Base-by-base conservation (phyloP, 2,113 vertebrate species). In the Pluvialis apricaria region DNA sequence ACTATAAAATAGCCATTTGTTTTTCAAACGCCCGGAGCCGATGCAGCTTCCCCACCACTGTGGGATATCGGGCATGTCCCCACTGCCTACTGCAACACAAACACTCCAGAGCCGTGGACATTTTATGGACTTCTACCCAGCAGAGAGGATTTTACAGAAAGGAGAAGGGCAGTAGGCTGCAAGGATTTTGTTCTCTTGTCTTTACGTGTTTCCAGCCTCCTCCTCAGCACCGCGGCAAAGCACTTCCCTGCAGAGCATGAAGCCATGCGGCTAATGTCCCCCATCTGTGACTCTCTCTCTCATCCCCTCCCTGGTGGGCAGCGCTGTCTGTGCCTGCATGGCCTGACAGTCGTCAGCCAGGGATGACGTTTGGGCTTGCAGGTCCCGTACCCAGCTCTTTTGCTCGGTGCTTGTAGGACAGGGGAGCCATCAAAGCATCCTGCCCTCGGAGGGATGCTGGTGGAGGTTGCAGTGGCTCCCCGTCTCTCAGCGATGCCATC, bases 221-320 rank as follows among this genome's bases (percentile, higher is more conserved):
- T 87, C 77, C 71, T 92, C 71, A 15, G 69, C 38, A 5, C 68
- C 11, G 21, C 21, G 5, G 75, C 75, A n/a, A 57, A 94, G 82
- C 62, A 1, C 83, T 86, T 92, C 68, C 90, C 93, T 80, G 87
- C 25, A 2, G 91, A 82, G 93, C 78, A 45, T 38, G 82, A 90
- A 96, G 87, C 94, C 91, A 55, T 78, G 88, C 25, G 11, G 77
- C 55, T 88, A 73, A 95, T 66, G 64, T 94, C 92, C 88, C 88
- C 91, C 94, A 88, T 94, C 92, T 96, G 95, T 77, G 94, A 42
- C 94, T 88, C 76, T 44, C 84, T 44, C 81, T 31, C 68, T 52
- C 40, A 13, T 83, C 68, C 80, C 47, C 64, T 96, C 82, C 86
- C 80, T 31, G 71, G 62, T 57, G 66, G 79, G 82, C 87, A 95